phyloP scores from a whole-genome alignment of 37 sponge, comb jelly and placozoan species.

The Axinella damicornis region DNA sequence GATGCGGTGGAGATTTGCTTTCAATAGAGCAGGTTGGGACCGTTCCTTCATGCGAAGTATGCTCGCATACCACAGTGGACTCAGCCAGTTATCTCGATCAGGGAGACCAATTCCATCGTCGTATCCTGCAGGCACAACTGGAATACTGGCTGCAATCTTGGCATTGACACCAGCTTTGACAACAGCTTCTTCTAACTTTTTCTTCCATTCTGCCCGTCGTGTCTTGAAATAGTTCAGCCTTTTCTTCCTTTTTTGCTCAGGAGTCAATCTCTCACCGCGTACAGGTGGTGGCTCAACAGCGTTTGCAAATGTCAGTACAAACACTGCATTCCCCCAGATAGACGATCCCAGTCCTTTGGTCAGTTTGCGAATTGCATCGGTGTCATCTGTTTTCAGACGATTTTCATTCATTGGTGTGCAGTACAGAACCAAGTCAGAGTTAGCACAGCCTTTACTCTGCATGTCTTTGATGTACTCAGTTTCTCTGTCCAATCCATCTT shows the following conservation, averaged over 20 bases:
- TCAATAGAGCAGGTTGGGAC: conserved; percentile 2
- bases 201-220: conserved; percentile 1
- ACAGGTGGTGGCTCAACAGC: no score
- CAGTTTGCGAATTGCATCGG: no score
- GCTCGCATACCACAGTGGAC: conserved; percentile 20
- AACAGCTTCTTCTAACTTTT: neutral
- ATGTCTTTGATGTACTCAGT: no score
- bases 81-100: conserved; percentile 11
- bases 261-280: no score
- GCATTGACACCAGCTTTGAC: neutral
- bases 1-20: conserved; percentile 1
- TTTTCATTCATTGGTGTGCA: no score
- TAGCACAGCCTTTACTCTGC: no score
- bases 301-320: no score
- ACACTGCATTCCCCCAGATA: no score
- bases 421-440: no score
- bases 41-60: conserved; percentile 12
- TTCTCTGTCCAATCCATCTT: no score
- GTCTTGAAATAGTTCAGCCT: neutral
- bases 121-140: conserved; percentile 12
- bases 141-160: neutral
- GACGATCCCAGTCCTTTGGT: no score
- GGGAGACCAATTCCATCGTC: neutral
- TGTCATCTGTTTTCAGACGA: no score
- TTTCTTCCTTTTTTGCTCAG: neutral